Percentiles rank a stretch among this genome's conserved stretches.
Conservation (phyloP, 2,113 vertebrate species). For the Sialia sialis region DNA sequence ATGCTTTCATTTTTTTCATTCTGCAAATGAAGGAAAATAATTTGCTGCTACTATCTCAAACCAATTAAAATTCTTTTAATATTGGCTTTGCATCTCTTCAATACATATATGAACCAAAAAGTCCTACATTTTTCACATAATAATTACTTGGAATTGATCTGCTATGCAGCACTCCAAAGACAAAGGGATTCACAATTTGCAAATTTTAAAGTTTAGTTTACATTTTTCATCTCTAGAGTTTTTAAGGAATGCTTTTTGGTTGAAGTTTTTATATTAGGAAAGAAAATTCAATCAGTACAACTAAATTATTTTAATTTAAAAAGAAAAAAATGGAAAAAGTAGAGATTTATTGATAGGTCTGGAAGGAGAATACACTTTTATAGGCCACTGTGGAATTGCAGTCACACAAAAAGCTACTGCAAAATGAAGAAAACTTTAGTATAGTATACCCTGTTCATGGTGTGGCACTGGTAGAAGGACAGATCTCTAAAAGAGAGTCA, state of each 20-base stretch:
- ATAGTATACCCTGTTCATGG: not conserved
- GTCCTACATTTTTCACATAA: not conserved
- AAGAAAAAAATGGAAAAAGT: not conserved
- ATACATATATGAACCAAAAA: conserved; percentile 10
- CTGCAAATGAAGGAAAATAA: conserved; percentile 53
- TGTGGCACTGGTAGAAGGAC: not conserved
- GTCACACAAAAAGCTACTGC: not conserved
- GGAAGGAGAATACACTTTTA: conserved; percentile 5
- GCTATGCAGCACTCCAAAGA: conserved; percentile 9
- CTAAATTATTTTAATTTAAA: conserved; percentile 10
- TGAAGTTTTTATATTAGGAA: conserved; percentile 46
- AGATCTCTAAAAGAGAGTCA: not conserved
- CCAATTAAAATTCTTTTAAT: conserved; percentile 55
- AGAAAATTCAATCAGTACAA: conserved; percentile 20
- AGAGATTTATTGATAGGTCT: not conserved
- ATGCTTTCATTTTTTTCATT: conserved; percentile 19
- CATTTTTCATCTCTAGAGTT: conserved; percentile 26
- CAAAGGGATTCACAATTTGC: conserved; percentile 31
- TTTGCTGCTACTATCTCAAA: conserved; percentile 43
- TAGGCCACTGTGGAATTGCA: not conserved
- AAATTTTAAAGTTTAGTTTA: conserved; percentile 36
- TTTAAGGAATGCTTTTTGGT: conserved; percentile 37
- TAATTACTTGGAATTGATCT: conserved; percentile 57
- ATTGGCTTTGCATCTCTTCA: not conserved
- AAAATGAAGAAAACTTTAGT: not conserved